phyloP scores from a whole-genome alignment of 2,888 invertebrate species.

The Tubiluchus corallicola region DNA sequence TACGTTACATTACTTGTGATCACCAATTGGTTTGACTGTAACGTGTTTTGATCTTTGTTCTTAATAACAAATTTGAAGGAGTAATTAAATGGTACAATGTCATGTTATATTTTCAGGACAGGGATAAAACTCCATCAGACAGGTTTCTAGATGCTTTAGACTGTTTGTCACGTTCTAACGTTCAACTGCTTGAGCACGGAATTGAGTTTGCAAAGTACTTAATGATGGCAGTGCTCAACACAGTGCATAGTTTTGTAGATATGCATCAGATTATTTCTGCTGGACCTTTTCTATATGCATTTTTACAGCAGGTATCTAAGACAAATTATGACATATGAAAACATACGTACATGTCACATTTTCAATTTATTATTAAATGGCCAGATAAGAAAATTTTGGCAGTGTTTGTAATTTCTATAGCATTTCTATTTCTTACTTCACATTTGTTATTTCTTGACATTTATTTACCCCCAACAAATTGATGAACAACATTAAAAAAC shows the following conservation, averaged over 20 bases:
- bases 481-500: no score
- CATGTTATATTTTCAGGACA: slow-evolving; percentile 30
- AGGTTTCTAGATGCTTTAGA: slow-evolving; percentile 52
- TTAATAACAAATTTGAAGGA: not conserved
- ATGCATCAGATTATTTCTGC: slow-evolving; percentile 60
- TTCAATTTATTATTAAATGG: no score
- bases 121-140: slow-evolving; percentile 41
- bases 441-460: no score
- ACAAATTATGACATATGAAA: slow-evolving; percentile 7
- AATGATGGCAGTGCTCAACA: slow-evolving; percentile 45
- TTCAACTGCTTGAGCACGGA: slow-evolving; percentile 41
- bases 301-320: slow-evolving; percentile 51
- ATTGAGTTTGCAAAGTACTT: slow-evolving; percentile 50
- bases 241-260: slow-evolving; percentile 58
- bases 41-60: not conserved
- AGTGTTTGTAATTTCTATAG: no score
- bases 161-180: slow-evolving; percentile 41
- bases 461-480: no score
- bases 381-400: no score
- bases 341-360: no score
- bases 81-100: slow-evolving; percentile 6
- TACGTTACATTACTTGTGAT: no score
- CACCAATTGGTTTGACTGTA: no score
- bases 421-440: no score
- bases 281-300: slow-evolving; percentile 71